phyloP scores from a whole-genome alignment of 92 coral and sea anemone species.

The Parazoanthus atlanticus region DNA sequence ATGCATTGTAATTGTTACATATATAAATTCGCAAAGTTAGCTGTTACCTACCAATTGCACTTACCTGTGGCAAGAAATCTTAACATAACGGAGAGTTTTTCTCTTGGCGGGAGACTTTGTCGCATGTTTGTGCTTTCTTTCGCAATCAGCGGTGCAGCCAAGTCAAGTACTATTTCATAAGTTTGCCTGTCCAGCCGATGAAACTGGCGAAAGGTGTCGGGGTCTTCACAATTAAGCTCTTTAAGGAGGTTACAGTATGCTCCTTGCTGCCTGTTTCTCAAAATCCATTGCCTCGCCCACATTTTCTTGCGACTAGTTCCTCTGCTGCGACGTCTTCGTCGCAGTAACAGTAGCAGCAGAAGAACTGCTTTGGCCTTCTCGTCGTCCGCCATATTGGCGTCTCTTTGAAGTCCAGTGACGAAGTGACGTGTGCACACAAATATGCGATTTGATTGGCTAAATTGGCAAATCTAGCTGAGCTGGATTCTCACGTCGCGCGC shows the following conservation, averaged over 20 bases:
- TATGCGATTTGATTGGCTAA: no score
- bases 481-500: no score
- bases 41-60: background rate
- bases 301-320: constrained; percentile 3
- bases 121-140: constrained; percentile 35
- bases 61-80: constrained; percentile 42
- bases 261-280: constrained; percentile 18
- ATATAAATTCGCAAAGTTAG: no score
- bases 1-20: no score
- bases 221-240: constrained; percentile 27
- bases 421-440: no score
- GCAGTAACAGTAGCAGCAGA: constrained; percentile 18
- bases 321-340: constrained; percentile 34
- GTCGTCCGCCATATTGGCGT: no score
- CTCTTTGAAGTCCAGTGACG: no score
- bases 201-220: constrained; percentile 39
- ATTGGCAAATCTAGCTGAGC: no score
- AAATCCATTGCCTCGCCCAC: constrained; percentile 32
- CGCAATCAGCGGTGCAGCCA: background rate
- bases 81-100: constrained; percentile 29
- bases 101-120: constrained; percentile 6
- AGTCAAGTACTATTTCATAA: background rate
- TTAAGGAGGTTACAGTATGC: constrained; percentile 10
- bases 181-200: constrained; percentile 28
- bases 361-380: background rate